phyloP scores from a whole-genome alignment of 2,888 invertebrate species.

The Merodon equestris region DNA sequence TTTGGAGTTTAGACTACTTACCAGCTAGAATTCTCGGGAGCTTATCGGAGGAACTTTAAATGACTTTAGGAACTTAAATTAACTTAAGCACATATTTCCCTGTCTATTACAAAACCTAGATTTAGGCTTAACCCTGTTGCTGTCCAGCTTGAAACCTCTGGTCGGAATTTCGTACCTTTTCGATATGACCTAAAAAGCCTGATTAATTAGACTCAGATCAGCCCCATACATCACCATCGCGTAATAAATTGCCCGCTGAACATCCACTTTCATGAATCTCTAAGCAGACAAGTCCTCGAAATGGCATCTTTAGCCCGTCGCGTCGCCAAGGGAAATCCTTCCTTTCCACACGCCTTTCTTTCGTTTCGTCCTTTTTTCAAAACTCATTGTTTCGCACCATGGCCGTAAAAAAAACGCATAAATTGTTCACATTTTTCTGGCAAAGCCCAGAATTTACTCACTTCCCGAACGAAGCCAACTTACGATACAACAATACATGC shows the following conservation, averaged over 20 bases:
- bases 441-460: slow-evolving; percentile 46
- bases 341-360: slow-evolving; percentile 13
- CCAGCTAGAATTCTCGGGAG: no score
- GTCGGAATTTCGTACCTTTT: no score
- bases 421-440: slow-evolving; percentile 9
- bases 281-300: not conserved
- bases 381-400: slow-evolving; percentile 4
- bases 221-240: not conserved
- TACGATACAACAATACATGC: slow-evolving; percentile 30
- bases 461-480: not conserved
- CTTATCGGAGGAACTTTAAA: no score
- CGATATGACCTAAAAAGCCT: no score
- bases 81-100: no score
- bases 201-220: no score
- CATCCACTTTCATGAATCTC: no score
- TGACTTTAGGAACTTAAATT: no score
- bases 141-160: no score
- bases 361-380: slow-evolving; percentile 20
- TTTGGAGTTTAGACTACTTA: no score
- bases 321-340: slow-evolving; percentile 31
- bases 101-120: no score
- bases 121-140: no score
- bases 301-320: slow-evolving; percentile 49
- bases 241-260: not conserved
- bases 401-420: slow-evolving; percentile 22